Conservation (phyloP, 2,113 vertebrate species). For the Strix aluco region DNA sequence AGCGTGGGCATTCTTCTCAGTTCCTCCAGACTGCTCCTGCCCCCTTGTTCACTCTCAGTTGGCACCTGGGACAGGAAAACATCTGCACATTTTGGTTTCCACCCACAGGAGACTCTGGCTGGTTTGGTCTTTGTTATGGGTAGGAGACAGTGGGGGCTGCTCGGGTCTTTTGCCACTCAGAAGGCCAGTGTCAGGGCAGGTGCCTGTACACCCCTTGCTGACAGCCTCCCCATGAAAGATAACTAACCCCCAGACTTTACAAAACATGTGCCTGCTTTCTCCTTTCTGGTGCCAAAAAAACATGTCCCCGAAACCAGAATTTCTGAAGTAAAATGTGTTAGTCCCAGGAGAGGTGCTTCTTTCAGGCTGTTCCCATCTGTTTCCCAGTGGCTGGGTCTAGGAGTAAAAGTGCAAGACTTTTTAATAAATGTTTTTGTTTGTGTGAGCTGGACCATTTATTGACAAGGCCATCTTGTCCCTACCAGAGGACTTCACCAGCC, state of each 20-base stretch:
- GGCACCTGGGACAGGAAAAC: neutral
- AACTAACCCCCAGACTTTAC: neutral
- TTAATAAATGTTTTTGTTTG: neutral
- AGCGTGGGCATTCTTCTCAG: rapidly evolving
- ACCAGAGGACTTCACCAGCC: neutral
- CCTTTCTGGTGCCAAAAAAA: neutral
- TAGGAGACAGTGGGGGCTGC: neutral
- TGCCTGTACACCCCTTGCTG: neutral
- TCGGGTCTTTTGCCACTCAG: neutral
- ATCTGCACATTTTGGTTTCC: neutral
- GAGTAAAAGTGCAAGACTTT: neutral
- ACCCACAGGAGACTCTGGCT: rapidly evolving
- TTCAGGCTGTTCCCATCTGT: neutral
- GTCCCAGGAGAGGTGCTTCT: neutral
- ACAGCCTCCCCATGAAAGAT: neutral
- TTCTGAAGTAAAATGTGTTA: neutral
- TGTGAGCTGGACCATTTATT: neutral
- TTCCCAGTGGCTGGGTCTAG: neutral
- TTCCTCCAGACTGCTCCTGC: neutral
- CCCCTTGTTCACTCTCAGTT: neutral
- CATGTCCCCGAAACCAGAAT: neutral
- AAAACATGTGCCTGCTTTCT: rapidly evolving
- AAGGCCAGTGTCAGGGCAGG: neutral
- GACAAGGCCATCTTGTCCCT: neutral
- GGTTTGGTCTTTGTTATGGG: neutral